A percentile compares a stretch with the other conserved stretches of the same genome.
Evolutionary conservation across 2,113 vertebrate species (phyloP).

Genomic region (Lanius ludovicianus): DNA sequence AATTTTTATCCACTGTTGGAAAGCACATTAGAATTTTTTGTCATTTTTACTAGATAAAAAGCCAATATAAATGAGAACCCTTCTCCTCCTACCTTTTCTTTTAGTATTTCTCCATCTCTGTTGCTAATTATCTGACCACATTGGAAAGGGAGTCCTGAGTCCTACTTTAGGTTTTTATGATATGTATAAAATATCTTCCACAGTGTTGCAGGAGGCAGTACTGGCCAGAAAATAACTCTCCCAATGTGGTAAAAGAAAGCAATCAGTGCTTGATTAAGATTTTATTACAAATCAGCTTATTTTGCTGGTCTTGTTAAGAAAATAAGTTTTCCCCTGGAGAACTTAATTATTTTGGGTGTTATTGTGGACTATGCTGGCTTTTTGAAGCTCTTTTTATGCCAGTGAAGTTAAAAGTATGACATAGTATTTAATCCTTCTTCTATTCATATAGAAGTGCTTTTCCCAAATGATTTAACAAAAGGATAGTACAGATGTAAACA

Average conservation of each 20-base stretch:
- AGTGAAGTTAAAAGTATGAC: not conserved
- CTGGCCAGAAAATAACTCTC: not conserved
- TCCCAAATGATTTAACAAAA: not conserved
- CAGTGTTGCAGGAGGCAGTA: not conserved
- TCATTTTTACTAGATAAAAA: not conserved
- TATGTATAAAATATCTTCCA: not conserved
- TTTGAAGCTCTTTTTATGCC: not conserved
- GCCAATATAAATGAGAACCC: not conserved
- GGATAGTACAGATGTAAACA: not conserved
- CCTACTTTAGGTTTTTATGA: not conserved
- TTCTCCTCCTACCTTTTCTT: accelerated
- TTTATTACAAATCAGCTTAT: not conserved
- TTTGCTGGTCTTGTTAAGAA: not conserved
- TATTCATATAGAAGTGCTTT: not conserved
- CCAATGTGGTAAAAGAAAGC: not conserved
- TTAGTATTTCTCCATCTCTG: not conserved
- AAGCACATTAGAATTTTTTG: not conserved
- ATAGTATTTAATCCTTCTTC: not conserved
- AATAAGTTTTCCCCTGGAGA: not conserved
- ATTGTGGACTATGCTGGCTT: not conserved
- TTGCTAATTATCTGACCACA: not conserved
- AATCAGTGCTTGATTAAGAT: not conserved
- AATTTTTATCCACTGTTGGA: not conserved
- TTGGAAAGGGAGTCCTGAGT: not conserved
- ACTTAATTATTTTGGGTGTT: not conserved